Evolutionary conservation across 1,140 invertebrate species (phyloP).

Genomic region (Pachypsylla venusta): DNA sequence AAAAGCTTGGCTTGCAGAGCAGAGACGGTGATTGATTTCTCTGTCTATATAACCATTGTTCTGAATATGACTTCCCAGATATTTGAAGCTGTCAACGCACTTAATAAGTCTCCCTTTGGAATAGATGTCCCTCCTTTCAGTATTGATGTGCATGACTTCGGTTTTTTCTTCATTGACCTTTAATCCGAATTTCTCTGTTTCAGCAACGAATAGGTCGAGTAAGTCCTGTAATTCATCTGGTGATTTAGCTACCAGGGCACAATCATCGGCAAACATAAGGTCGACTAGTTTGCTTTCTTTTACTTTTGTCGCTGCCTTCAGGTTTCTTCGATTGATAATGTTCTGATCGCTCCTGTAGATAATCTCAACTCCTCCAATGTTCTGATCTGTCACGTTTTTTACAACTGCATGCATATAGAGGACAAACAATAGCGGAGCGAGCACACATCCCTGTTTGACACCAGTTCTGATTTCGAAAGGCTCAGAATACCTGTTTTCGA

Average conservation of each 20-base stretch:
- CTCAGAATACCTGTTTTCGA: background rate
- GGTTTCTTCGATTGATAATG: background rate
- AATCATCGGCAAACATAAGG: background rate
- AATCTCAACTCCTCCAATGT: background rate
- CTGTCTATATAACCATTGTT: background rate
- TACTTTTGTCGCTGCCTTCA: background rate
- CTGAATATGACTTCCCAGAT: background rate
- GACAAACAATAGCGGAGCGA: background rate
- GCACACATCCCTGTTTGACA: background rate
- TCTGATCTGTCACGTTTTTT: background rate
- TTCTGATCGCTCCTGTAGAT: background rate
- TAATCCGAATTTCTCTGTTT: background rate
- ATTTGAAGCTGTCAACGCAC: background rate
- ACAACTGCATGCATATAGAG: background rate
- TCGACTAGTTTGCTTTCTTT: background rate
- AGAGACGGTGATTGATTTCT: background rate
- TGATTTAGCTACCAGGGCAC: background rate
- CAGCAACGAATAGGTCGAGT: background rate
- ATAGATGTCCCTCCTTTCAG: background rate
- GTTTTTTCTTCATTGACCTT: background rate
- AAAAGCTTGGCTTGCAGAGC: background rate
- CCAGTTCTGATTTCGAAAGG: background rate
- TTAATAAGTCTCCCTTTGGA: background rate
- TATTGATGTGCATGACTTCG: background rate
- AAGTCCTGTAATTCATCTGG: background rate